Evolutionary conservation across 2,888 invertebrate species (phyloP), one percentile per base, ranked within the genome.

Genomic region (Thymelicus sylvestris): DNA sequence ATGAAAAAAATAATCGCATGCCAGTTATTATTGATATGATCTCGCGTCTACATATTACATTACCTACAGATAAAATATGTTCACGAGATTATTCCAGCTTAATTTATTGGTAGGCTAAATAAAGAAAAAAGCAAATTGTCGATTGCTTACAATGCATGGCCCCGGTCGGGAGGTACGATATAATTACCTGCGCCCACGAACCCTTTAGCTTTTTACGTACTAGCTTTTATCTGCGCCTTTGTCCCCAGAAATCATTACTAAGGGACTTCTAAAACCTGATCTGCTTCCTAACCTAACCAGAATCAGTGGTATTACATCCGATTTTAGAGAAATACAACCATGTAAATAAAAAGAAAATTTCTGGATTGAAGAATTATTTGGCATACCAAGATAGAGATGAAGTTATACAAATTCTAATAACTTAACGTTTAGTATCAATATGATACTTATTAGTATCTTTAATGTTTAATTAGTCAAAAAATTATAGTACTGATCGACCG

Each of bases 21-120:
- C 19, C 52, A 41, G 61, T 66, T 71, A 70, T 70, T 70, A 70
- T 66, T 71, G 71, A 71, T 71, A 66, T 66, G 71, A 66, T 71
- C 71, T 61, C 61, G 66, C 66, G 71, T 71, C 71, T 66, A 71
- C 71, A 71, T 66, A 71, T 71, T 66, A 66, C 71, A 71, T 71
- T 71, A 66, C 71, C 61, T 66, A 66, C 61, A 66, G 66, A 66
- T 71, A 71, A 72, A 72, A 72, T 72, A 74, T 72, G 74, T 74
- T 72, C 72, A 66, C 71, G 66, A 70, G 72, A 68, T 72, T 72
- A 74, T 72, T 71, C 71, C 74, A 71, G 74, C 72, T 68, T 74
- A 74, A 74, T 71, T 71, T 68, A 74, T 71, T 71, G 74, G 67
- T 66, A 64, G 67, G 52, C 68, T 62, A 66, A 67, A 70, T 66